These are phyloP conservation scores for Sciurus vulgaris DNA, from an alignment of 2,797 vertebrate species.

Conservation along the genomic window DNA sequence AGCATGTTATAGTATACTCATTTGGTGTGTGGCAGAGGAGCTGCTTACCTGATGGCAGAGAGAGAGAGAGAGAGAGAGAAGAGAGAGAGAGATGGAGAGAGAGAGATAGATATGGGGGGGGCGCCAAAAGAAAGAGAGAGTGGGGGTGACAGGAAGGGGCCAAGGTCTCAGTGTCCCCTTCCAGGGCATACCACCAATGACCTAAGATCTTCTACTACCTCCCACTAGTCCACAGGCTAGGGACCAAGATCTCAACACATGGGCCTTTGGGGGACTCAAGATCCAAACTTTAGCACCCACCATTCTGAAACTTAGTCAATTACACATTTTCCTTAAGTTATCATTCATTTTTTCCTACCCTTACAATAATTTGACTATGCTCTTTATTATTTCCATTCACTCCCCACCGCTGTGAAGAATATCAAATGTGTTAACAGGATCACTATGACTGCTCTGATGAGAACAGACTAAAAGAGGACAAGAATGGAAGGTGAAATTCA, in stretches of 20 bases:
- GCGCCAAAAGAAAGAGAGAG: too few relatives aligned
- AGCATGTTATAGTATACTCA: neutral
- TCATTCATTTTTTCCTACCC: neutral
- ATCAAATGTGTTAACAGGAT: neutral
- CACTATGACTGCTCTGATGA: neutral
- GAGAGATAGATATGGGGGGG: too few relatives aligned
- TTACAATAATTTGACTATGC: neutral
- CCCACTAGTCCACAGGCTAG: too few relatives aligned
- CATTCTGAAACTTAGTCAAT: neutral
- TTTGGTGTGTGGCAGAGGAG: neutral
- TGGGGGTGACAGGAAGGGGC: neutral
- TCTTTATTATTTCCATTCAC: neutral
- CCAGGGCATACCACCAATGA: neutral
- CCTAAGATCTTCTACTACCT: neutral
- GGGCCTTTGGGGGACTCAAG: neutral
- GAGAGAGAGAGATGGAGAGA: too few relatives aligned
- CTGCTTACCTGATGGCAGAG: neutral
- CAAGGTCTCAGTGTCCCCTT: neutral
- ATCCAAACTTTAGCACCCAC: neutral
- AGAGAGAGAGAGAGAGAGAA: neutral
- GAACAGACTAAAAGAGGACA: neutral
- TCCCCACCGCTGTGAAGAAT: neutral
- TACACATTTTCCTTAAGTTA: slow-evolving; percentile 49
- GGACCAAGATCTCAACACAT: neutral
- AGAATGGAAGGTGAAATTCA: neutral